phyloP scores from a whole-genome alignment of 2,888 invertebrate species.

The Strigamia transsilvanica region DNA sequence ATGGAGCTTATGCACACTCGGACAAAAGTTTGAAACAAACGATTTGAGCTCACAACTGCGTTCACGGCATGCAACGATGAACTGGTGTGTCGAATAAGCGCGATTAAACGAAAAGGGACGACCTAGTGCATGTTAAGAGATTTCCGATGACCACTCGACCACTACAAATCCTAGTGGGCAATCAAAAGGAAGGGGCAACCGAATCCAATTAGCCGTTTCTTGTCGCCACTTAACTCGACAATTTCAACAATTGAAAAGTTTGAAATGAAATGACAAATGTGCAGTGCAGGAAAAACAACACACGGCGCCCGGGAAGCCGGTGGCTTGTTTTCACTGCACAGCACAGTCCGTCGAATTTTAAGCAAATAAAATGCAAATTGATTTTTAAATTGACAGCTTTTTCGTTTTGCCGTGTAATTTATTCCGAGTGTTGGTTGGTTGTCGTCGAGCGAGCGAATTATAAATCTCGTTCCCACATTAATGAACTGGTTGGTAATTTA shows the following conservation, averaged over 20 bases:
- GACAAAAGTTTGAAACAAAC: neutral
- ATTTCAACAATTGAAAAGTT: neutral
- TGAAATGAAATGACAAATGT: neutral
- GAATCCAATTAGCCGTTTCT: slow-evolving; percentile 20
- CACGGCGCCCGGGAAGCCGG: neutral
- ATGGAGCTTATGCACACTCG: neutral
- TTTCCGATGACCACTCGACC: slow-evolving; percentile 17
- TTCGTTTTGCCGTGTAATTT: slow-evolving; percentile 10
- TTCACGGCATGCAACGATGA: slow-evolving; percentile 2
- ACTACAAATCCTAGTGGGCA: slow-evolving; percentile 26
- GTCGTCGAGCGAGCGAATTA: neutral
- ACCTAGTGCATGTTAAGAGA: slow-evolving; percentile 26
- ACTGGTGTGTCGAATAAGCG: neutral
- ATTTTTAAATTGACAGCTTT: slow-evolving; percentile 42
- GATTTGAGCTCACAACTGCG: neutral
- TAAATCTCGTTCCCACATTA: slow-evolving; percentile 18
- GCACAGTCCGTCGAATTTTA: slow-evolving; percentile 21
- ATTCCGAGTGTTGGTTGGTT: neutral
- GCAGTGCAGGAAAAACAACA: neutral
- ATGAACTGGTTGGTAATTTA: slow-evolving; percentile 13
- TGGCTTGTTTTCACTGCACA: neutral
- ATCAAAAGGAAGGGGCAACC: neutral
- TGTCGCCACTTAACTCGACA: neutral
- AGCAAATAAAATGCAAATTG: slow-evolving; percentile 44
- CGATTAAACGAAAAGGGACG: neutral